Percentiles rank a stretch among this genome's conserved stretches.
Evolutionary conservation across 2,888 invertebrate genomes (phyloP).

Genomic region (Drosophila pegasa): DNA sequence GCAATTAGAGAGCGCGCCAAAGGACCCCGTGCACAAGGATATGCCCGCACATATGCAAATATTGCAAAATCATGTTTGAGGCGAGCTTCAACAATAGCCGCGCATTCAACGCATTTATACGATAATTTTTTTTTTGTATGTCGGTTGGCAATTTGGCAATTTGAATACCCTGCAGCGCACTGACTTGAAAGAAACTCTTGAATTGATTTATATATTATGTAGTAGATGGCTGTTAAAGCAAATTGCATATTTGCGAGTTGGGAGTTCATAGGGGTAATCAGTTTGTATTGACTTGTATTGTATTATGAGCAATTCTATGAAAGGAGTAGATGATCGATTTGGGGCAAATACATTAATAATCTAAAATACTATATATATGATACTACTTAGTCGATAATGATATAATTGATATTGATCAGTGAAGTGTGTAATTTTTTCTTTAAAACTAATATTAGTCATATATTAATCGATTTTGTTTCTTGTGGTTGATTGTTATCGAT

Average conservation of each 20-base stretch:
- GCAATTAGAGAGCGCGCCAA: conserved; percentile 56
- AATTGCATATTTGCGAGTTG: neutral
- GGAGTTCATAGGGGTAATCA: neutral
- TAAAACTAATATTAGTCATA: no score
- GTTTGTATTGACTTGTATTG: neutral
- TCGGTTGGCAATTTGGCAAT: conserved; percentile 36
- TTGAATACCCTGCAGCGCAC: conserved; percentile 41
- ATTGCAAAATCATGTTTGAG: conserved; percentile 48
- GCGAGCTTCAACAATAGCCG: conserved; percentile 43
- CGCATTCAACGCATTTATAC: conserved; percentile 35
- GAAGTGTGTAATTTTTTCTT: no score
- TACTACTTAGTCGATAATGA: neutral
- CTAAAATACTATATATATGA: neutral
- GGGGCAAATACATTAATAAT: no score
- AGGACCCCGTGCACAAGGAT: conserved; percentile 22
- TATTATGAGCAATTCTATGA: neutral
- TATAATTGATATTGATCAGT: no score
- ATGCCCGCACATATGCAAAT: conserved; percentile 51
- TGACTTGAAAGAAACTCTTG: neutral
- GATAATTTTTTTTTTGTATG: conserved; percentile 33
- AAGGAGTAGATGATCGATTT: no score
- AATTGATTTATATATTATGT: conserved; percentile 1
- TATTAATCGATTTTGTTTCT: neutral
- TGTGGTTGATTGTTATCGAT: neutral
- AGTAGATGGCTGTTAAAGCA: neutral